These are phyloP conservation scores for Coecobrya sp. DNA, from an alignment of 2,888 invertebrate species.

Conservation along the genomic window DNA sequence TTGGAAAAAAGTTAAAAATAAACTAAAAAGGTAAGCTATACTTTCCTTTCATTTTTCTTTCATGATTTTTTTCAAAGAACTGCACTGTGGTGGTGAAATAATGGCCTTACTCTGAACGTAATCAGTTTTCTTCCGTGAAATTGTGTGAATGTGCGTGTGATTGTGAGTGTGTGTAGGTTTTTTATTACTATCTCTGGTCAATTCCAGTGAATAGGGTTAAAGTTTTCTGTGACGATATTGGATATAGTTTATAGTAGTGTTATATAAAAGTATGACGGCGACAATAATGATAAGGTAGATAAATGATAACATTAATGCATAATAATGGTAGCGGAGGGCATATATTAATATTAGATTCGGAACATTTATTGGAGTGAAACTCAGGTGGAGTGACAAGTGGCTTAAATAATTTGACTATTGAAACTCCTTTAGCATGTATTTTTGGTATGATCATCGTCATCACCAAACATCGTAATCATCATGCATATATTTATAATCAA, in stretches of 20 bases:
- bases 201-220: no score
- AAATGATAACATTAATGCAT: neutral
- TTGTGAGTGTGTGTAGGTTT: neutral
- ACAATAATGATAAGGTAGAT: neutral
- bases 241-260: no score
- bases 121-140: no score
- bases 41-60: neutral
- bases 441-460: no score
- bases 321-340: neutral
- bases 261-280: neutral
- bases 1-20: no score
- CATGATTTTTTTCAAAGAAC: no score
- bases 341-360: neutral
- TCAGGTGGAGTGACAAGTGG: neutral
- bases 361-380: neutral
- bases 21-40: neutral
- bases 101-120: no score
- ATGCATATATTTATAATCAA: neutral
- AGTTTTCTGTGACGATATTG: no score
- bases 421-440: neutral
- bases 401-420: no score
- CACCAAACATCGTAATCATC: no score
- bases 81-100: no score
- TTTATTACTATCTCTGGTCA: neutral
- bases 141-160: slow-evolving; percentile 9